Evolutionary conservation across 2,888 invertebrate genomes (phyloP), one percentile per base, ranked within the genome.

Genomic region (Salpingus planirostris): DNA sequence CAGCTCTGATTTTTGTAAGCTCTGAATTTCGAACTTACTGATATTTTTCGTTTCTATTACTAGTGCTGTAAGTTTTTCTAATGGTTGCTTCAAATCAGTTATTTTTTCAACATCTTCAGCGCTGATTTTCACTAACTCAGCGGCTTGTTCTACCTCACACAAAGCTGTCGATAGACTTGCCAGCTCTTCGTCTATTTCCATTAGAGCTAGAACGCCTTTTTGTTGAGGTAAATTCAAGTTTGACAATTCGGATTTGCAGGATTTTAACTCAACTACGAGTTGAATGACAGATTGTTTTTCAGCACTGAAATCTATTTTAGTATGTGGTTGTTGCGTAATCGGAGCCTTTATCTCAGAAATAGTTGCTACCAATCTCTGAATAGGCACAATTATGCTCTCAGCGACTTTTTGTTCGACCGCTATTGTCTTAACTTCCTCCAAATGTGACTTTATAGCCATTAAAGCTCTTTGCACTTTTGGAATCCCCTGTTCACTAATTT

Each of bases 401-500:
- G n/a, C n/a, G n/a, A n/a, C n/a, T n/a, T n/a, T n/a, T n/a, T n/a
- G n/a, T n/a, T n/a, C n/a, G n/a, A n/a, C n/a, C n/a, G n/a, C n/a
- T n/a, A n/a, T n/a, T n/a, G n/a, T n/a, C n/a, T n/a, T n/a, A n/a
- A n/a, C n/a, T n/a, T n/a, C n/a, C n/a, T n/a, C n/a, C n/a, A n/a
- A n/a, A n/a, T n/a, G n/a, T n/a, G n/a, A n/a, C n/a, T n/a, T n/a
- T n/a, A n/a, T n/a, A n/a, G n/a, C n/a, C n/a, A n/a, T n/a, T n/a
- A n/a, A n/a, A n/a, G n/a, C n/a, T n/a, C n/a, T n/a, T n/a, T n/a
- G n/a, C n/a, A n/a, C n/a, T n/a, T n/a, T n/a, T n/a, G n/a, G n/a
- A n/a, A n/a, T n/a, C n/a, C n/a, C n/a, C n/a, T n/a, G 13, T 39
- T 37, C 31, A 7, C 29, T 5, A 21, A 37, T 18, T 26, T 46